Evolutionary conservation across 2,888 invertebrate genomes (phyloP), one percentile per base, ranked within the genome.

Genomic region (Tachystola acroxantha): DNA sequence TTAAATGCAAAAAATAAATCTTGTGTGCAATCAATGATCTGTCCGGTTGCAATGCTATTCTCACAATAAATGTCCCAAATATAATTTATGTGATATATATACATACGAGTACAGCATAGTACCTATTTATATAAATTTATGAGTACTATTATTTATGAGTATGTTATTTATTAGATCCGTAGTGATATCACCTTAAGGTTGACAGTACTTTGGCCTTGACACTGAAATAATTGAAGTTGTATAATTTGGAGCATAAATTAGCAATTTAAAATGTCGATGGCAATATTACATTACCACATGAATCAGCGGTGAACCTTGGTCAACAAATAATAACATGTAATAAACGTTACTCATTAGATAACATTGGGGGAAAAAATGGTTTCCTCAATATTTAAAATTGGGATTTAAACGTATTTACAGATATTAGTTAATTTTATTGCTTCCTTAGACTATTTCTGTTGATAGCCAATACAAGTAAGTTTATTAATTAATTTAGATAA

Each of bases 171-270:
- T 34, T 34, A 38, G 29, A 34, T 38, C 38, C 24, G 16, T 29
- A 25, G 22, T 32, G 30, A 37, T 29, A 43, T 40, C 34, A 39
- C 31, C 22, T 27, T 27, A 22, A 39, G 32, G 32, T 26, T 36
- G 43, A 37, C 41, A 30, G 13, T 24, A 33, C 24, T 34, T 14
- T 36, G 49, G 36, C 57, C 55, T 32, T 57, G 57, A 55, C 57
- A 53, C 49, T 58, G 58, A 48, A 37, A 43, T 42, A 39, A 40
- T 35, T 34, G 32, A 28, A 35, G 4, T 22, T 45, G 40, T 46
- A 42, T 41, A 44, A 43, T 48, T 47, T 46, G 39, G 43, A 28
- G 46, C 42, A 48, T 54, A 45, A 46, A 50, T 53, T 50, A 50
- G 43, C 43, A 42, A 48, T 40, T 26, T n/a, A 30, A 22, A 22